Percentiles rank a stretch among this genome's conserved stretches.
These are phyloP conservation scores for Drosophila kohkoa DNA, from an alignment of 1,140 invertebrate species.

Conservation along the genomic window DNA sequence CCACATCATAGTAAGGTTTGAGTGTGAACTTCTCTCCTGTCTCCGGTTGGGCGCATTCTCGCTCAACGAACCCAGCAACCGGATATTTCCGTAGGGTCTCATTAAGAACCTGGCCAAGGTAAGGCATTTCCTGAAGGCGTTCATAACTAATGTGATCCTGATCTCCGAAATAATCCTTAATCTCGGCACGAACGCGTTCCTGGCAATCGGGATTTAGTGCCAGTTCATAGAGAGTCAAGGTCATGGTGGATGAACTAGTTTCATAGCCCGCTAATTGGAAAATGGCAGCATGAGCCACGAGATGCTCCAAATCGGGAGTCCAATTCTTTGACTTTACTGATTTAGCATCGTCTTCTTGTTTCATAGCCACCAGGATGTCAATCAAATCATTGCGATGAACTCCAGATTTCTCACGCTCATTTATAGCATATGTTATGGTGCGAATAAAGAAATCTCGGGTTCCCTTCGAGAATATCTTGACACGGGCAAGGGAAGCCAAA, in stretches of 20 bases:
- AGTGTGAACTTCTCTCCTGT: slow-evolving; percentile 59
- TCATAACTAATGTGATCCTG: slow-evolving; percentile 87
- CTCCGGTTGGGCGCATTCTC: slow-evolving; percentile 56
- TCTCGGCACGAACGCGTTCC: slow-evolving; percentile 87
- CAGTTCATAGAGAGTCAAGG: slow-evolving; percentile 88
- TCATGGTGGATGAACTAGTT: slow-evolving; percentile 90
- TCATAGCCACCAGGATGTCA: slow-evolving; percentile 84
- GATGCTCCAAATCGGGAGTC: slow-evolving; percentile 62
- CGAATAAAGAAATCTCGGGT: slow-evolving; percentile 64
- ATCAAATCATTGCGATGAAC: slow-evolving; percentile 84
- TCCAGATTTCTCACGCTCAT: slow-evolving; percentile 66
- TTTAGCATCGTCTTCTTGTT: slow-evolving; percentile 37
- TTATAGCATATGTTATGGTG: slow-evolving; percentile 72
- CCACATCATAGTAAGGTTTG: slow-evolving; percentile 43
- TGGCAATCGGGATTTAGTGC: slow-evolving; percentile 89
- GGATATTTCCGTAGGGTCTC: slow-evolving; percentile 82
- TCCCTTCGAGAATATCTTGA: slow-evolving; percentile 62
- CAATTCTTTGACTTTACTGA: background rate
- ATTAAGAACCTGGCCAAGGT: slow-evolving; percentile 86
- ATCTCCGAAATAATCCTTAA: slow-evolving; percentile 85
- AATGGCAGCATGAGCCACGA: slow-evolving; percentile 88
- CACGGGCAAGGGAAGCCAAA: slow-evolving; percentile 45
- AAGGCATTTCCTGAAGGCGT: slow-evolving; percentile 87
- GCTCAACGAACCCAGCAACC: slow-evolving; percentile 56
- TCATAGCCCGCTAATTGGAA: slow-evolving; percentile 92